A percentile compares a stretch with the other conserved stretches of the same genome.
These are phyloP conservation scores for Corvus hawaiiensis DNA, from an alignment of 2,113 vertebrate genomes.

Conservation along the genomic window DNA sequence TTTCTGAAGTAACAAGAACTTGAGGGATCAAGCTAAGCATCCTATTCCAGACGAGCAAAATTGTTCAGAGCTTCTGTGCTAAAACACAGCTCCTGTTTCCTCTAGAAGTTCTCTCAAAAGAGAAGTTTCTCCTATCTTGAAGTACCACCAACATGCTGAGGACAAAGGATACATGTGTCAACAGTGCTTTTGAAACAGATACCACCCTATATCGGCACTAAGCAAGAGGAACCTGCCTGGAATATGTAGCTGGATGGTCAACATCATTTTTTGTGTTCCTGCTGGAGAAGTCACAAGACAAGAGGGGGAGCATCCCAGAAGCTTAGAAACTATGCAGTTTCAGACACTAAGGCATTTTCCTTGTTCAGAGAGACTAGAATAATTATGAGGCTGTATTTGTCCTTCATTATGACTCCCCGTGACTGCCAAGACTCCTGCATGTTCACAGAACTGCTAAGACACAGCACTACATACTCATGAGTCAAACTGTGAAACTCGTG, in stretches of 20 bases:
- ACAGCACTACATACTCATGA: not conserved
- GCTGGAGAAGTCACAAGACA: not conserved
- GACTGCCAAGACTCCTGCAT: not conserved
- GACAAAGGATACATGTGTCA: not conserved
- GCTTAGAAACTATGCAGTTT: not conserved
- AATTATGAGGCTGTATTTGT: not conserved
- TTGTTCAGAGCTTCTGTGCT: not conserved
- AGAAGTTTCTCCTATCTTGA: not conserved
- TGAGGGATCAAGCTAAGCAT: not conserved
- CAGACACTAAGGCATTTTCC: not conserved
- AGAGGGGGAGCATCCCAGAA: not conserved
- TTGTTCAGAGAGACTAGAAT: not conserved
- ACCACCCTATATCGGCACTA: too few species aligned
- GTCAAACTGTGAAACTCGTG: not conserved
- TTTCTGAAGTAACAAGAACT: not conserved
- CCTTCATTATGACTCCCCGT: not conserved
- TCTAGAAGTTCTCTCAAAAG: not conserved
- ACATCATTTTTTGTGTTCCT: not conserved
- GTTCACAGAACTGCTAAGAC: not conserved
- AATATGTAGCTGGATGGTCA: not conserved
- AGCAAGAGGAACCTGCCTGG: not conserved
- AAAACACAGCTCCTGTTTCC: not conserved
- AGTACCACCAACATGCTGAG: not conserved
- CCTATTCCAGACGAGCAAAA: not conserved
- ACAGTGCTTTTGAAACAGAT: not conserved